These are phyloP conservation scores for Archivesica marissinica DNA, from an alignment of 1,140 invertebrate genomes.

Conservation along the genomic window DNA sequence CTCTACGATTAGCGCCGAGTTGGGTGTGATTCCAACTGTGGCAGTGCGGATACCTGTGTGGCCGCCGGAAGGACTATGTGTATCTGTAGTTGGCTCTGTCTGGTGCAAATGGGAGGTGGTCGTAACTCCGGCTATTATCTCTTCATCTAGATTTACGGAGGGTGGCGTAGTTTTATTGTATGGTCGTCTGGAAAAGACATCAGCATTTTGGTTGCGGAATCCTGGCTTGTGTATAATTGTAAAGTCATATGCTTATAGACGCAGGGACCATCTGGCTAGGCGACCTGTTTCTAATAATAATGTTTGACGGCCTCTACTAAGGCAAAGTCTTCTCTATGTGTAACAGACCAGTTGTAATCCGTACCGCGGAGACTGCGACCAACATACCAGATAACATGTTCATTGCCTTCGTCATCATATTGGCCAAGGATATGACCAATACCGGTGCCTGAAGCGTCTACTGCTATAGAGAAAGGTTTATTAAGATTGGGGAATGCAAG, in stretches of 20 bases:
- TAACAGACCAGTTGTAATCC: conserved; percentile 78
- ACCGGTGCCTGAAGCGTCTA: conserved; percentile 71
- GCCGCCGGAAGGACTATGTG: no score
- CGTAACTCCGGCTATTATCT: background rate
- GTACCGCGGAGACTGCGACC: conserved; percentile 80
- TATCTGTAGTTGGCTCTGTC: no score
- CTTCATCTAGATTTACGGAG: background rate
- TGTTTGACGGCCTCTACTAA: conserved; percentile 53
- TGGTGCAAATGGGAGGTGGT: background rate
- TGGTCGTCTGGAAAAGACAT: conserved; percentile 23
- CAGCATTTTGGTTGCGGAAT: conserved; percentile 47
- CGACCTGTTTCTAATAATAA: conserved; percentile 31
- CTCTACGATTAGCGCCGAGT: background rate
- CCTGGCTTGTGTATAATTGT: conserved; percentile 49
- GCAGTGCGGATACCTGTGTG: no score
- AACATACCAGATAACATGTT: conserved; percentile 84
- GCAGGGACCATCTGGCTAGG: conserved; percentile 59
- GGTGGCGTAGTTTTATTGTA: background rate
- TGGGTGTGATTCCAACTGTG: background rate
- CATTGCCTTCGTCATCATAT: conserved; percentile 72
- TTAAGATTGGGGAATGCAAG: conserved; percentile 66
- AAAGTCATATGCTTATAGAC: conserved; percentile 57
- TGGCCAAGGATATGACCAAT: conserved; percentile 71
- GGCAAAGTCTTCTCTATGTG: conserved; percentile 53
- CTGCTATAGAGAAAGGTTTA: conserved; percentile 66